phyloP scores from a whole-genome alignment of 2,888 invertebrate species.

The Marronus borbonicus region DNA sequence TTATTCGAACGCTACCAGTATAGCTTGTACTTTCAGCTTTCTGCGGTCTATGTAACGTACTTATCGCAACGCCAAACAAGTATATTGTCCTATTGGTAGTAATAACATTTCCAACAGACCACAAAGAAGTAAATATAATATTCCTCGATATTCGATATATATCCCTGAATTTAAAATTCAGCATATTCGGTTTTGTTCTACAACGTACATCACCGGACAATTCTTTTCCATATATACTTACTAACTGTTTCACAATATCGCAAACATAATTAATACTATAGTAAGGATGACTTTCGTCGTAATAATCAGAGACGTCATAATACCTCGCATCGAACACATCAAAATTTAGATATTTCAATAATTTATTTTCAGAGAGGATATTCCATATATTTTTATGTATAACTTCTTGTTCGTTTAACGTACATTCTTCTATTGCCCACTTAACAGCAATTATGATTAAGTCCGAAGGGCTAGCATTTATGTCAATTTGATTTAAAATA shows the following conservation, averaged over 20 bases:
- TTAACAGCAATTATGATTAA: conserved; percentile 73
- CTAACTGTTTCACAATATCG: conserved; percentile 34
- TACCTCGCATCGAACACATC: conserved; percentile 34
- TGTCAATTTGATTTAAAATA: conserved; percentile 71
- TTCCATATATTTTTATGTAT: conserved; percentile 71
- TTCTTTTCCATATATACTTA: conserved; percentile 41
- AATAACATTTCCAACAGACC: conserved; percentile 39
- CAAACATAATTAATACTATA: conserved; percentile 42
- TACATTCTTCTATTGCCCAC: conserved; percentile 74
- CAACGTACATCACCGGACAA: conserved; percentile 8
- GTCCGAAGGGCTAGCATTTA: conserved; percentile 73
- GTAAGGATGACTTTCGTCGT: conserved; percentile 38
- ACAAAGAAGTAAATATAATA: conserved; percentile 40
- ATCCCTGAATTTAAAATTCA: conserved; percentile 53
- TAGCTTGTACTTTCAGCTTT: conserved; percentile 44
- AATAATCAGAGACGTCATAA: conserved; percentile 45
- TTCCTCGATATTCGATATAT: conserved; percentile 54
- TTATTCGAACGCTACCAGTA: conserved; percentile 40
- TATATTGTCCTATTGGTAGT: conserved; percentile 40
- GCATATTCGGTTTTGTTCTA: conserved; percentile 23
- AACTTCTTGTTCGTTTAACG: conserved; percentile 68
- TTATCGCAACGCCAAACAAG: conserved; percentile 48
- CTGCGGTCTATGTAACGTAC: conserved; percentile 44
- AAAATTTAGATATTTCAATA: conserved; percentile 49
- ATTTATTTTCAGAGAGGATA: conserved; percentile 65